phyloP scores from a whole-genome alignment of 2,888 invertebrate genomes.

The Steinernema carpocapsae region DNA sequence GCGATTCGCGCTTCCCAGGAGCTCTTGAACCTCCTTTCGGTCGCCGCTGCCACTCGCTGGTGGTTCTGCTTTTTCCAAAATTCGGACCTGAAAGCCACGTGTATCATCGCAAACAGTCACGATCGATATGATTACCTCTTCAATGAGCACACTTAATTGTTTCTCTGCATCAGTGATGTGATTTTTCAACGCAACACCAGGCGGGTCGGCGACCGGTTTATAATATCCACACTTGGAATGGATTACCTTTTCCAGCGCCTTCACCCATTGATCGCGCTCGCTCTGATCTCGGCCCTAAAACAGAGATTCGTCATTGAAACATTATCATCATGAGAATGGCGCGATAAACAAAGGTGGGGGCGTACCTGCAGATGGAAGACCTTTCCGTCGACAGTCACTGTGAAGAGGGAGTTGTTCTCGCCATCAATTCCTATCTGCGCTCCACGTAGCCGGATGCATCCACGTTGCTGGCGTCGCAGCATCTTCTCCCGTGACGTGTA shows the following conservation, averaged over 20 bases:
- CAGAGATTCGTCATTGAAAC: conserved; percentile 27
- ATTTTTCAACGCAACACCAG: conserved; percentile 45
- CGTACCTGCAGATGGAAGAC: conserved; percentile 92
- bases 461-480: conserved; percentile 92
- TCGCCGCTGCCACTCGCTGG: conserved; percentile 43
- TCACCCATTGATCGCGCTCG: conserved; percentile 94
- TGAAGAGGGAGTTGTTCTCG: conserved; percentile 95
- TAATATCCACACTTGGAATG: conserved; percentile 64
- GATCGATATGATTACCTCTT: conserved; percentile 44
- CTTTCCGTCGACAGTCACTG: conserved; percentile 97
- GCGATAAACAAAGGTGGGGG: background rate
- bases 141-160: conserved; percentile 49
- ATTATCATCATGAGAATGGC: background rate
- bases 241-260: conserved; percentile 91
- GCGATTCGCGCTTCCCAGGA: conserved; percentile 65
- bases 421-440: conserved; percentile 98
- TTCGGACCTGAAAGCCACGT: background rate
- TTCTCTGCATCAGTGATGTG: conserved; percentile 47
- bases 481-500: conserved; percentile 80
- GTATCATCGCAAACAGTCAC: background rate
- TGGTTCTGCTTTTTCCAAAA: conserved; percentile 43
- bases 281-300: conserved; percentile 83
- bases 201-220: conserved; percentile 52
- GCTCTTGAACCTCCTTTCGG: conserved; percentile 44
- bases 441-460: conserved; percentile 90